phyloP scores from a whole-genome alignment of 2,888 invertebrate genomes.

The Altica lythri region DNA sequence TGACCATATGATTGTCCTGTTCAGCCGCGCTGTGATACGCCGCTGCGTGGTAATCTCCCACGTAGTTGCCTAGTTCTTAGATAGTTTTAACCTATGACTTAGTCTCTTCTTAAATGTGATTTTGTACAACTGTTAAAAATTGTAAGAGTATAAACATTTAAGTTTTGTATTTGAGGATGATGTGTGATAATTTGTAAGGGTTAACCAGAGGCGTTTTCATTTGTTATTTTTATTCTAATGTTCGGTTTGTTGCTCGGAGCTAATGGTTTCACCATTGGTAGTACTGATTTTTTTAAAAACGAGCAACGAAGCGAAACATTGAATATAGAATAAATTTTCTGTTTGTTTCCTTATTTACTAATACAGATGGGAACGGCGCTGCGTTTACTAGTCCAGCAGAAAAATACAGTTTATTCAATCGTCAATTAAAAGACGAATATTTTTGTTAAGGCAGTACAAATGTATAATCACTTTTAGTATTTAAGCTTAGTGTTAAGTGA shows the following conservation, averaged over 20 bases:
- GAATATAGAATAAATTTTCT: conserved; percentile 8
- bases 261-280: conserved; percentile 28
- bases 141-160: conserved; percentile 55
- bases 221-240: conserved; percentile 22
- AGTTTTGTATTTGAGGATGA: conserved; percentile 49
- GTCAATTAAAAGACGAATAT: conserved; percentile 52
- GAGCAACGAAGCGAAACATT: conserved; percentile 31
- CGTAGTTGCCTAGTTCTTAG: conserved; percentile 47
- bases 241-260: conserved; percentile 28
- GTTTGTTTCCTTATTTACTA: too few relatives aligned
- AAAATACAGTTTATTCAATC: conserved; percentile 41
- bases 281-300: conserved; percentile 44
- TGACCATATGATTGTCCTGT: conserved; percentile 54
- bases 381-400: conserved; percentile 43
- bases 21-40: conserved; percentile 57
- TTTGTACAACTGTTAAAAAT: conserved; percentile 53
- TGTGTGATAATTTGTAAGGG: conserved; percentile 45
- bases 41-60: conserved; percentile 37
- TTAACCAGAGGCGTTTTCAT: conserved; percentile 6
- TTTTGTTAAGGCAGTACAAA: conserved; percentile 58
- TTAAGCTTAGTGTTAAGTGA: conserved; percentile 35
- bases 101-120: conserved; percentile 55
- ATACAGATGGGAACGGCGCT: conserved; percentile 43
- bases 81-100: conserved; percentile 50
- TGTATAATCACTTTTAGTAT: conserved; percentile 44